phyloP scores from a whole-genome alignment of 2,113 vertebrate genomes.

The Orthonyx spaldingii region DNA sequence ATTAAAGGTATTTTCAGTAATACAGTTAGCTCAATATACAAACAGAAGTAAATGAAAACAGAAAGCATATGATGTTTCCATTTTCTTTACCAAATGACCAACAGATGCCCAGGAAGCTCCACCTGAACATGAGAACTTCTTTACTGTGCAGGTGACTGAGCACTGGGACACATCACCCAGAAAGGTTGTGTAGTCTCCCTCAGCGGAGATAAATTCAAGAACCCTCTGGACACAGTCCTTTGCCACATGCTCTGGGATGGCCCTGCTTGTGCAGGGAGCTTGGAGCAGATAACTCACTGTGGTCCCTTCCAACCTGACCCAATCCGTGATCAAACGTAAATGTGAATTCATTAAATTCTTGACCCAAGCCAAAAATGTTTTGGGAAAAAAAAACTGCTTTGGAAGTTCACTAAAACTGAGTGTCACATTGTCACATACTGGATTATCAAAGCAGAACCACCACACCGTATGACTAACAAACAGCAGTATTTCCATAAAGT shows the following conservation, averaged over 20 bases:
- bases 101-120: background rate
- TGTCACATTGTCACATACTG: too few relatives aligned
- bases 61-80: background rate
- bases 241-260: background rate
- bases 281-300: too few relatives aligned
- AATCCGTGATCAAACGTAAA: background rate
- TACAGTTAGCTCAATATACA: background rate
- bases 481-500: background rate
- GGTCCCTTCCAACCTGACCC: background rate
- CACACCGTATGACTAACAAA: background rate
- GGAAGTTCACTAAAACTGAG: background rate
- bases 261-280: background rate
- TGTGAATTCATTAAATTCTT: background rate
- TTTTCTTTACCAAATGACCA: background rate
- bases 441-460: background rate
- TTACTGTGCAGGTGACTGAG: accelerated
- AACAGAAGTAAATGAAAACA: background rate
- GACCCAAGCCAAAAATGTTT: background rate
- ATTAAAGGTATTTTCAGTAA: background rate
- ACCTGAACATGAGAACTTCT: background rate
- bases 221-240: too few relatives aligned
- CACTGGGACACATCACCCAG: background rate
- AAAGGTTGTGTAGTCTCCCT: background rate
- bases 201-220: background rate
- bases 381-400: background rate